Conservation (phyloP, 1,140 invertebrate genomes). For the Drosophila pachea region DNA sequence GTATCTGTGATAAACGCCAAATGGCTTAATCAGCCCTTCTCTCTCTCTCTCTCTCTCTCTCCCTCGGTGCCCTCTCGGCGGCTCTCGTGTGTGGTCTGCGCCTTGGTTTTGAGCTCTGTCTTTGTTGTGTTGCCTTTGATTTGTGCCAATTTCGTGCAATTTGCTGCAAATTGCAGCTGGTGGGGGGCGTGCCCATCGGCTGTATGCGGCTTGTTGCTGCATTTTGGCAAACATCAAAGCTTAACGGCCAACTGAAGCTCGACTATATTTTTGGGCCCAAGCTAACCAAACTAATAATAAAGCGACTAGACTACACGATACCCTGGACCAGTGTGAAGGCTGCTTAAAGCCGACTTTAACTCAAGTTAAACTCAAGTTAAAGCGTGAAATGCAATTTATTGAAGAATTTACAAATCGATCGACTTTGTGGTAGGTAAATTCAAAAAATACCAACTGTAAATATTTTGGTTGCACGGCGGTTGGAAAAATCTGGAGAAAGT, state of each 20-base stretch:
- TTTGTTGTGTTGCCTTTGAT: conserved; percentile 16
- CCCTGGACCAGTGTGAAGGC: neutral
- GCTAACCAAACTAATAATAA: neutral
- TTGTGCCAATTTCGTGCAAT: conserved; percentile 21
- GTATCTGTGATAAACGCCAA: conserved; percentile 53
- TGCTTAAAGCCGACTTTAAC: too few species aligned
- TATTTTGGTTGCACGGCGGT: too few species aligned
- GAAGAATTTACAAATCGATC: too few species aligned
- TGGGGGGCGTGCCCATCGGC: conserved; percentile 10
- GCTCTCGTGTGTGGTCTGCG: neutral
- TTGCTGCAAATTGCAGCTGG: conserved; percentile 13
- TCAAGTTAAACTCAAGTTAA: too few species aligned
- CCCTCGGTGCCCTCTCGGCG: neutral
- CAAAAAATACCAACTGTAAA: conserved; percentile 4
- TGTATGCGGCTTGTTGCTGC: conserved; percentile 1
- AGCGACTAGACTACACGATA: neutral
- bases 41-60: neutral
- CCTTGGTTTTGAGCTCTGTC: neutral
- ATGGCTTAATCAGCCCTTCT: conserved; percentile 56
- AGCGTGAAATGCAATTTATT: too few species aligned
- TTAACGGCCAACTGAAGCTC: neutral
- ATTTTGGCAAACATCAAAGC: neutral
- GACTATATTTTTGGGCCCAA: neutral
- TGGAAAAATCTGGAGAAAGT: too few species aligned
- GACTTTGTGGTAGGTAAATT: too few species aligned